Evolutionary conservation across 1,140 invertebrate species (phyloP).

Genomic region (Heliconius eleuchia): DNA sequence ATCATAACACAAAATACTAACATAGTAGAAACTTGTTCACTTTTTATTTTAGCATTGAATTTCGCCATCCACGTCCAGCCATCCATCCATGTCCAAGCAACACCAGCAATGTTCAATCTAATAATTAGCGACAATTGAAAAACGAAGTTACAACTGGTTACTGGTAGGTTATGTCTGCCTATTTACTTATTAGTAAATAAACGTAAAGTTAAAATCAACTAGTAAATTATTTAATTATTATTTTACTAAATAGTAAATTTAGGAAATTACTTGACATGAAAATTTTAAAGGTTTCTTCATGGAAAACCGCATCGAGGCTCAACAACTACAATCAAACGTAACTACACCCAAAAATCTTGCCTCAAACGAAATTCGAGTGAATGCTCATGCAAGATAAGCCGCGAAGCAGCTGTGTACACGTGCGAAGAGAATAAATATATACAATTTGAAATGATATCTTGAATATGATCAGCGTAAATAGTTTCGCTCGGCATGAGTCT

Average conservation of each 20-base stretch:
- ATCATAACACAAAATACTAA: too few relatives aligned
- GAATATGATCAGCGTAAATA: background rate
- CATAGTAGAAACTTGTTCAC: too few relatives aligned
- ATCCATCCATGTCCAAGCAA: too few relatives aligned
- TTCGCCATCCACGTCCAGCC: too few relatives aligned
- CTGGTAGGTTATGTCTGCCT: too few relatives aligned
- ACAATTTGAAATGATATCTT: background rate
- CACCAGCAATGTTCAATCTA: too few relatives aligned
- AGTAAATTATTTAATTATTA: too few relatives aligned
- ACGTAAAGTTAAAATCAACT: too few relatives aligned
- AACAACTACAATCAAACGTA: background rate
- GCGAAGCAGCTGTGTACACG: background rate
- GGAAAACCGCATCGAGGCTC: background rate
- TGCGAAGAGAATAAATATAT: background rate
- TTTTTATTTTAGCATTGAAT: too few relatives aligned
- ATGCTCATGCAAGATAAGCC: conserved; percentile 3
- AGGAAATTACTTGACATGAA: background rate
- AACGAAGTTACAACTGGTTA: too few relatives aligned
- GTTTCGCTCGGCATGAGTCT: background rate
- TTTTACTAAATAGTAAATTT: background rate
- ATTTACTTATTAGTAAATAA: too few relatives aligned
- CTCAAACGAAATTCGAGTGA: background rate
- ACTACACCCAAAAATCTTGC: conserved; percentile 4
- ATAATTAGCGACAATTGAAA: too few relatives aligned
- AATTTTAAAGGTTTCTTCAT: background rate